phyloP scores from a whole-genome alignment of 1,140 invertebrate species.

The Zophobas morio region DNA sequence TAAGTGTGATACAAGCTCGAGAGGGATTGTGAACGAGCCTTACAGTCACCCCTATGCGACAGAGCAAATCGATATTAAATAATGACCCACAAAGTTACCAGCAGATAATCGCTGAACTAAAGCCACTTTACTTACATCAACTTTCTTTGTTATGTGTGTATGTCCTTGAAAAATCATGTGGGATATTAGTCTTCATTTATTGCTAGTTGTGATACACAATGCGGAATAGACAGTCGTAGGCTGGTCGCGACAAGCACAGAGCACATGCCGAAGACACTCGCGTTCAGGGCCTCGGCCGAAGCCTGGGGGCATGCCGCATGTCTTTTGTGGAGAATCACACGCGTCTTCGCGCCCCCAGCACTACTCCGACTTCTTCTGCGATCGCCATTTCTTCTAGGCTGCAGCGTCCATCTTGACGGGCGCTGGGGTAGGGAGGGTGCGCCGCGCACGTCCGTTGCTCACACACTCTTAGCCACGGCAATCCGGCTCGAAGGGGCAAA shows the following conservation, averaged over 20 bases:
- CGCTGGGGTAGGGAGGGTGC: slow-evolving; percentile 29
- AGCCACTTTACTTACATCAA: slow-evolving; percentile 64
- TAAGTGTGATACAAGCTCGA: slow-evolving; percentile 57
- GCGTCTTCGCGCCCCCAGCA: slow-evolving; percentile 55
- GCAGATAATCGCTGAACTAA: slow-evolving; percentile 47
- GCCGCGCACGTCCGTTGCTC: slow-evolving; percentile 20
- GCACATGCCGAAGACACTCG: slow-evolving; percentile 57
- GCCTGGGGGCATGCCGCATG: slow-evolving; percentile 55
- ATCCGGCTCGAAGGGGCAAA: too few species aligned
- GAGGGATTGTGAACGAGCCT: slow-evolving; percentile 60
- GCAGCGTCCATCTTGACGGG: slow-evolving; percentile 60
- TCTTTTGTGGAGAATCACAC: slow-evolving; percentile 48
- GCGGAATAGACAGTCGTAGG: slow-evolving; percentile 46
- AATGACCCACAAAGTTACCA: slow-evolving; percentile 63
- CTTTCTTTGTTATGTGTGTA: slow-evolving; percentile 64
- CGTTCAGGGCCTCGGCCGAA: slow-evolving; percentile 52
- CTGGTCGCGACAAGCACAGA: slow-evolving; percentile 39
- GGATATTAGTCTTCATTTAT: slow-evolving; percentile 66
- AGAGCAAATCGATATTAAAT: slow-evolving; percentile 65
- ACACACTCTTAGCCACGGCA: background rate
- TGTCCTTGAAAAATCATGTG: slow-evolving; percentile 65
- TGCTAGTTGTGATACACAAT: slow-evolving; percentile 61
- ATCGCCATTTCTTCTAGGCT: slow-evolving; percentile 61
- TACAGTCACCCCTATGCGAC: slow-evolving; percentile 64
- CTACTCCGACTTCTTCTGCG: slow-evolving; percentile 51